Conservation (phyloP, 2,797 vertebrate genomes). For the Threskiornis aethiopicus region DNA sequence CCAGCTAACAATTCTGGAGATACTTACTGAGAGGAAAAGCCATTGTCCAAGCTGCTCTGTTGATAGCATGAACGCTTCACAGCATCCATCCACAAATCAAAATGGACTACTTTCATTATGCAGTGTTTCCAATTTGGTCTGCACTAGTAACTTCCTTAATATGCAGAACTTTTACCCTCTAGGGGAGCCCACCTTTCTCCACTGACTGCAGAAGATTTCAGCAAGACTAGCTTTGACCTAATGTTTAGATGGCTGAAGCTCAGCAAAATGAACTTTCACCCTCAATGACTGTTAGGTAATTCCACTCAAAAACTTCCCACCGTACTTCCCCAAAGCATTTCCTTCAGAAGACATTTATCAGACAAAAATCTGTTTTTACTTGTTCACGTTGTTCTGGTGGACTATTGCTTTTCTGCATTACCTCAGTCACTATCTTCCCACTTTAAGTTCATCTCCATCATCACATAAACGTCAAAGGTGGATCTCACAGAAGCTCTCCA, state of each 20-base stretch:
- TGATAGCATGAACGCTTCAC: not conserved
- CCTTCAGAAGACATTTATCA: not conserved
- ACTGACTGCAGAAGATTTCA: not conserved
- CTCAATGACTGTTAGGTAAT: not conserved
- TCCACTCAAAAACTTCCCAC: not conserved
- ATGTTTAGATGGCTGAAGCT: not conserved
- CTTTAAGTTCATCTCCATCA: not conserved
- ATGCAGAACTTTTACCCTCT: not conserved
- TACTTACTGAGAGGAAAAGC: not conserved
- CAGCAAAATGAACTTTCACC: not conserved
- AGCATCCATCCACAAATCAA: not conserved
- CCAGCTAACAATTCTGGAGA: not conserved
- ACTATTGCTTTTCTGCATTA: not conserved
- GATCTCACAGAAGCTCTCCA: not conserved
- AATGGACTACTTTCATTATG: not conserved
- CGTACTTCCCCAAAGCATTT: not conserved
- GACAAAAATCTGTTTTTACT: not conserved
- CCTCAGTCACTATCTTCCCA: not conserved
- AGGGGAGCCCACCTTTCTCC: not conserved
- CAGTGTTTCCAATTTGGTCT: not conserved
- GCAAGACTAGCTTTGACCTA: not conserved
- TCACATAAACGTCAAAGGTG: not conserved
- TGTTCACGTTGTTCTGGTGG: not conserved
- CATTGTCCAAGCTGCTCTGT: rapidly evolving
- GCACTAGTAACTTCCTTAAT: not conserved